Evolutionary conservation across 2,888 invertebrate genomes (phyloP), one percentile per base, ranked within the genome.

Genomic region (Luperina testacea): DNA sequence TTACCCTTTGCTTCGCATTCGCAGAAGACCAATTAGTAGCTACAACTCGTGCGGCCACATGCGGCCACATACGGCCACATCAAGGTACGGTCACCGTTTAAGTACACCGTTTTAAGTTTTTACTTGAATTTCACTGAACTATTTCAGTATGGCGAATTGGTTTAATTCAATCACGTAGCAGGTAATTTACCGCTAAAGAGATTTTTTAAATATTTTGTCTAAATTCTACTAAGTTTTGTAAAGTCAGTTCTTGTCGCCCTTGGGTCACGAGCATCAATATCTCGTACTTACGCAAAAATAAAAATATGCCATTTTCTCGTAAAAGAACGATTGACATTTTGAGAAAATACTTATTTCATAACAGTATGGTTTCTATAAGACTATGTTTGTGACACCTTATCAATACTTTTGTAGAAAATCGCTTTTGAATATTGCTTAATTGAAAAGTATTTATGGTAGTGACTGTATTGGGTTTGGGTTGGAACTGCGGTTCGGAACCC

Each of bases 1-100:
- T 80, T 61, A 63, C 48, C 13, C 69, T 67, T 57, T 42, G 68
- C 27, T 53, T 70, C 38, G 59, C 42, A 27, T 72, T 72, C 53
- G 24, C 64, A 53, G 61, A 75, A 70, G 48, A n/a, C 53, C n/a
- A 80, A 84, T 84, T 70, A 75, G 32, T 42, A 61, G 42, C 27
- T 71, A n/a, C 20, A 53, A n/a, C 57, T 57, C 1, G 8, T 51
- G 51, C 42, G 32, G 51, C 9, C 32, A 61, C 20, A 20, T 42
- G 32, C 32, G 32, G 32, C 32, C 32, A 32, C 32, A 32, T 32
- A 32, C 32, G 32, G 42, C 15, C 32, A 61, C n/a, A 20, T 42
- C 27, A 32, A 61, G 13, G 80, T 38, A 38, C 32, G 32, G 32
- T 32, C 32, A 32, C 32, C 32, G 32, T 32, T 32, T 32, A 38